Evolutionary conservation across 2,888 invertebrate genomes (phyloP), one percentile per base, ranked within the genome.

Genomic region (Allophyes oxyacanthae): DNA sequence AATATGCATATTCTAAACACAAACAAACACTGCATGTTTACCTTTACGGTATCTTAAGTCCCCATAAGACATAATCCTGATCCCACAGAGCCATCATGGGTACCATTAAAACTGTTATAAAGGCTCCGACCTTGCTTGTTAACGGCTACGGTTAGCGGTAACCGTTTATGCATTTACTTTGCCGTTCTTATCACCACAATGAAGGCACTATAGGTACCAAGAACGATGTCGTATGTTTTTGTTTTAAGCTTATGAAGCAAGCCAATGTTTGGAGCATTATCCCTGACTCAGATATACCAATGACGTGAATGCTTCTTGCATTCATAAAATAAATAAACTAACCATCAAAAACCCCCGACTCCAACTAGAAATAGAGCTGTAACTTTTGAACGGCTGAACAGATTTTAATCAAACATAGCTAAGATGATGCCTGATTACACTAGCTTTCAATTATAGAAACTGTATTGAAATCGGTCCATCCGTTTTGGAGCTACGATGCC

Each of bases 31-130:
- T 9, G 15, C 4, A 11, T 11, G 15, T 6, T 28, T 11, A 8
- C 14, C 9, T 6, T 25, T 30, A 15, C 13, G 14, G 14, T 25
- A 30, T 50, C 11, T 34, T 30, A 41, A 49, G n/a, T 37, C 20
- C 9, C n/a, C 34, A 9, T 34, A 28, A 26, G 10, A 43, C 15
- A 34, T 48, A 30, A 67, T 34, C 61, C 44, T 59, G 49, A 20
- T 38, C n/a, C 37, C 44, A 30, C 37, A 33, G 5, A 20, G 52
- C 32, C 44, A 52, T 67, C 34, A 20, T 38, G 48, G 13, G 0
- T 4, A 11, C 49, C 33, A 50, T 49, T 41, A 34, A 20, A n/a
- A 49, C 10, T 4, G 30, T 10, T 36, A 36, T 38, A 10, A 20
- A 10, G 38, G n/a, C 32, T 33, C 13, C 30, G 45, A 2, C 15